Evolutionary conservation across 2,113 vertebrate genomes (phyloP).

Genomic region (Hippopotamus amphibius): DNA sequence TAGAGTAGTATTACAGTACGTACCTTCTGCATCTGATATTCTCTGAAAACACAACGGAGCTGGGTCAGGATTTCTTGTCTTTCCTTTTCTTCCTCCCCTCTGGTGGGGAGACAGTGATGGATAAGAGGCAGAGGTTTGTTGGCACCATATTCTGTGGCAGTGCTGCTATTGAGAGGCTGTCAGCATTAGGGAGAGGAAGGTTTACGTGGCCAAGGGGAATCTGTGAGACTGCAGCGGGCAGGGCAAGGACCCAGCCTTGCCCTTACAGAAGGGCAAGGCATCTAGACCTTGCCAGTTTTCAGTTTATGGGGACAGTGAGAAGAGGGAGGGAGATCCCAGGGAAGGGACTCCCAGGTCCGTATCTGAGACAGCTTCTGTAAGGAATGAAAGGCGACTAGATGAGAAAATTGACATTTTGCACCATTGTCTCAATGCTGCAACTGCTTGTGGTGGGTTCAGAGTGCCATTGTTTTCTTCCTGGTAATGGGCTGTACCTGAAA

Average conservation of each 20-base stretch:
- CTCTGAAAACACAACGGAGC: neutral
- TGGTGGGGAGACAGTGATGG: neutral
- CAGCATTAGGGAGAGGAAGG: neutral
- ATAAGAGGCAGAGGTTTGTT: neutral
- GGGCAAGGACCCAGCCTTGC: neutral
- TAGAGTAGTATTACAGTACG: neutral
- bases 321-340: neutral
- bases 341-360: neutral
- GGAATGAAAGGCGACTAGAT: neutral
- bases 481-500: slow-evolving; percentile 66
- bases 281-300: neutral
- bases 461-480: slow-evolving; percentile 14
- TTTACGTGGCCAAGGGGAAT: neutral
- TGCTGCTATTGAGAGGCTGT: neutral
- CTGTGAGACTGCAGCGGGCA: neutral
- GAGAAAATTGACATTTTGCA: slow-evolving; percentile 34
- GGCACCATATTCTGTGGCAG: neutral
- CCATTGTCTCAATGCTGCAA: neutral
- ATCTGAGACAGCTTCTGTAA: neutral
- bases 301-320: neutral
- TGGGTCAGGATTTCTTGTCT: neutral
- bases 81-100: neutral
- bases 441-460: neutral
- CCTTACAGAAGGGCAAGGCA: neutral
- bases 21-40: neutral